Conservation (phyloP, 1,140 invertebrate genomes). For the Diorhabda elongata region DNA sequence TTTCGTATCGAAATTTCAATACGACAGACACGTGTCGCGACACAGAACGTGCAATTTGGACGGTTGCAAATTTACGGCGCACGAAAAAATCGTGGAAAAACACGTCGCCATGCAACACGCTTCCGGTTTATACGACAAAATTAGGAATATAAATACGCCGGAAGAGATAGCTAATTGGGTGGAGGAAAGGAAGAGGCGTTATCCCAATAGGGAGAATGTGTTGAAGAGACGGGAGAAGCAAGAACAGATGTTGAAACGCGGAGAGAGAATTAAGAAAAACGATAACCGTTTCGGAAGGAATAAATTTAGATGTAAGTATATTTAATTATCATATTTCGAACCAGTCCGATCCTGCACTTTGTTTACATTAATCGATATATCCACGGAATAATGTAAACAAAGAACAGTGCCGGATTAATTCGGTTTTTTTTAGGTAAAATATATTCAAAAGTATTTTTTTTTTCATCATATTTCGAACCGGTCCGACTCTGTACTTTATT, state of each 20-base stretch:
- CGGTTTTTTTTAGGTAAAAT: no score
- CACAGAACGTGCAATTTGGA: constrained; percentile 74
- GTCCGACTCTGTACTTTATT: no score
- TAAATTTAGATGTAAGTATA: constrained; percentile 38
- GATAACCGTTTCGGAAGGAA: constrained; percentile 48
- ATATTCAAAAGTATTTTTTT: no score
- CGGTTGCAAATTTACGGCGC: constrained; percentile 75
- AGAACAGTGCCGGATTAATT: no score
- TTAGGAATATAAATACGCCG: constrained; percentile 66
- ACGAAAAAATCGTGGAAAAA: constrained; percentile 71
- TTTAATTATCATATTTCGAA: neutral
- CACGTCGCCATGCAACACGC: constrained; percentile 78
- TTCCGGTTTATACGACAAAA: constrained; percentile 71
- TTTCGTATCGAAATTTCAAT: constrained; percentile 56
- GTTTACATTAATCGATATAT: no score
- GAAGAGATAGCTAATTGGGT: constrained; percentile 82
- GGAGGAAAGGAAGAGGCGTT: constrained; percentile 69
- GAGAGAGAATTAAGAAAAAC: constrained; percentile 59
- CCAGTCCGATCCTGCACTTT: no score
- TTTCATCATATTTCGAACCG: no score
- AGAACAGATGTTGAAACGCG: constrained; percentile 63
- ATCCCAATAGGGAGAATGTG: constrained; percentile 69
- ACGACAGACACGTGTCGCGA: constrained; percentile 61
- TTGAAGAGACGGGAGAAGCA: constrained; percentile 58
- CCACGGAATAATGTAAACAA: no score